phyloP scores from a whole-genome alignment of 2,888 invertebrate genomes.

The Helicoverpa assulta region DNA sequence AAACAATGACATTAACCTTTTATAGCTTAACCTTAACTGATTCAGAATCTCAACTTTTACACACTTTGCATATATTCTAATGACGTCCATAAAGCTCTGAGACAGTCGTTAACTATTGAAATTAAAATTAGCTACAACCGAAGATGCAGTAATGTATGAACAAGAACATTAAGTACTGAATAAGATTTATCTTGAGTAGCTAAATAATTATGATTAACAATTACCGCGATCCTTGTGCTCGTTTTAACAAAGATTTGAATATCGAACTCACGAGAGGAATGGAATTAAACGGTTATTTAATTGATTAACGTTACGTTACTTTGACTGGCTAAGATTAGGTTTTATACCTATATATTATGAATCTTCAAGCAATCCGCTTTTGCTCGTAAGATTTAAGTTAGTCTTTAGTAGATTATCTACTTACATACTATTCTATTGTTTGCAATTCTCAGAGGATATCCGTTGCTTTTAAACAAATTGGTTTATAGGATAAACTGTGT shows the following conservation, averaged over 20 bases:
- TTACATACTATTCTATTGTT: background rate
- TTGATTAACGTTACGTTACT: background rate
- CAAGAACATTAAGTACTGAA: conserved; percentile 28
- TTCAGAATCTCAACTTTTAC: background rate
- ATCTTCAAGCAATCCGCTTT: background rate
- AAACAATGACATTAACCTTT: background rate
- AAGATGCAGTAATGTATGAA: conserved; percentile 22
- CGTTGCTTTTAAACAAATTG: background rate
- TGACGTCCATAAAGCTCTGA: conserved; percentile 10
- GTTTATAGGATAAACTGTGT: background rate
- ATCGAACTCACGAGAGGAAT: conserved; percentile 44
- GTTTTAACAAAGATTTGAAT: conserved; percentile 41
- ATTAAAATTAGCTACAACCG: conserved; percentile 21
- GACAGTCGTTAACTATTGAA: conserved; percentile 6
- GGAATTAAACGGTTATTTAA: conserved; percentile 2
- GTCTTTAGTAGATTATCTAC: background rate
- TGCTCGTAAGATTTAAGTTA: background rate
- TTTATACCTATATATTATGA: background rate
- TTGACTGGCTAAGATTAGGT: background rate
- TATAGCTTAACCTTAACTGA: background rate
- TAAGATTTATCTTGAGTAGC: conserved; percentile 42
- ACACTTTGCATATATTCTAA: background rate
- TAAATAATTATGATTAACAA: conserved; percentile 33
- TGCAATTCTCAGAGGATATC: conserved; percentile 1
- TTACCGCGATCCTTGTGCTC: conserved; percentile 53